Evolutionary conservation across 2,888 invertebrate species (phyloP), one percentile per base, ranked within the genome.

Genomic region (Craniophora ligustri): DNA sequence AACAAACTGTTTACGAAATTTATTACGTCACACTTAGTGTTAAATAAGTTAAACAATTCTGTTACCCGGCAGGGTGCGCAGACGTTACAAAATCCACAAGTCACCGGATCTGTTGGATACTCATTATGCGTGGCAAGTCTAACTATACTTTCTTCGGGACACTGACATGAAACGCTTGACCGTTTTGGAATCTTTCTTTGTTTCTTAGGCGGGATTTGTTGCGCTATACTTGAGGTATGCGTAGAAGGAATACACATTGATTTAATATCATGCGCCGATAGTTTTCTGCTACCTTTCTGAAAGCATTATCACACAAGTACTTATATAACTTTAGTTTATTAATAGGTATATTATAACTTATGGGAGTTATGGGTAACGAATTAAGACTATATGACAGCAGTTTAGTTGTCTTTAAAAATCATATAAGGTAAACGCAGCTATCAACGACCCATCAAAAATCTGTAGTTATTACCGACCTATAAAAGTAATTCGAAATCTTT

Each of bases 151-250:
- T 54, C 41, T 40, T 45, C 61, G 14, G 56, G 45, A 61, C 54
- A 73, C 54, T 78, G 70, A 48, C 70, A 75, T 19, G 56, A 32
- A 23, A 58, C 40, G 11, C 38, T 41, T 18, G 45, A 30, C 10
- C 15, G 42, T 11, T 48, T 41, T 4, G 10, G 10, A n/a, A 18
- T 11, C 28, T 30, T 48, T 28, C 18, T 53, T 35, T 38, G 49
- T 32, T 40, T 51, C 18, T 34, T 55, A 5, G 14, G 3, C 5
- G 10, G 2, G 13, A 11, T n/a, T n/a, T n/a, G n/a, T n/a, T n/a
- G n/a, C n/a, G n/a, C n/a, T n/a, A n/a, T n/a, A n/a, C n/a, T n/a
- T n/a, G n/a, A n/a, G 3, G 2, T 13, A 5, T 32, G 34, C 18
- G 11, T 8, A 13, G 42, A 40, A 28, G 35, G 13, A 10, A 34